phyloP scores from a whole-genome alignment of 2,797 vertebrate genomes.

The Phalloptychus januarius region DNA sequence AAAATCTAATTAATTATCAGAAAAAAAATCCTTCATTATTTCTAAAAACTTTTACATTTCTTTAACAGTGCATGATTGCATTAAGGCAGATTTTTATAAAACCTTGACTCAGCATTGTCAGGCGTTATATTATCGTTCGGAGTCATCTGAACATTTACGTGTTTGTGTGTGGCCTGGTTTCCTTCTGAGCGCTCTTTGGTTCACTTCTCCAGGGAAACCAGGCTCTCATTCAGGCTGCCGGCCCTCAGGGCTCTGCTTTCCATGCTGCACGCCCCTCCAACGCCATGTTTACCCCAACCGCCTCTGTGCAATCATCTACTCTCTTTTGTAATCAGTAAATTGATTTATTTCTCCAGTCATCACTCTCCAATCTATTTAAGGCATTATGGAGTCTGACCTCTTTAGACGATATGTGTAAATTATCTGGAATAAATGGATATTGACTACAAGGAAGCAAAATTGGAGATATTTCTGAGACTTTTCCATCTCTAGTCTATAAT shows the following conservation, averaged over 20 bases:
- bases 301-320: constrained; percentile 33
- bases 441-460: background rate
- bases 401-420: background rate
- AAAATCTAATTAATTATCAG: background rate
- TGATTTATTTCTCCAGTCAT: constrained; percentile 9
- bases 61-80: background rate
- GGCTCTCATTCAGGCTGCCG: constrained; percentile 61
- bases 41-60: background rate
- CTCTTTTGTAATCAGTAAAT: constrained; percentile 8
- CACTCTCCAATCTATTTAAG: background rate
- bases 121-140: background rate
- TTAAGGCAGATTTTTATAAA: background rate
- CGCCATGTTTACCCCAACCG: constrained; percentile 29
- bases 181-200: constrained; percentile 49
- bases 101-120: background rate
- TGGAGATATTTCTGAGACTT: background rate
- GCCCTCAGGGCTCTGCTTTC: constrained; percentile 61
- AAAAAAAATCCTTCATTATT: background rate
- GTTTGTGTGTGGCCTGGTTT: constrained; percentile 21
- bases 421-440: background rate
- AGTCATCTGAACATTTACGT: constrained; percentile 1
- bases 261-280: constrained; percentile 35
- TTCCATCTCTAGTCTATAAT: background rate
- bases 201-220: constrained; percentile 72
- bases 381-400: constrained; percentile 5